Evolutionary conservation across 2,797 vertebrate species (phyloP), one percentile per base, ranked within the genome.

Genomic region (Danio kyathit): DNA sequence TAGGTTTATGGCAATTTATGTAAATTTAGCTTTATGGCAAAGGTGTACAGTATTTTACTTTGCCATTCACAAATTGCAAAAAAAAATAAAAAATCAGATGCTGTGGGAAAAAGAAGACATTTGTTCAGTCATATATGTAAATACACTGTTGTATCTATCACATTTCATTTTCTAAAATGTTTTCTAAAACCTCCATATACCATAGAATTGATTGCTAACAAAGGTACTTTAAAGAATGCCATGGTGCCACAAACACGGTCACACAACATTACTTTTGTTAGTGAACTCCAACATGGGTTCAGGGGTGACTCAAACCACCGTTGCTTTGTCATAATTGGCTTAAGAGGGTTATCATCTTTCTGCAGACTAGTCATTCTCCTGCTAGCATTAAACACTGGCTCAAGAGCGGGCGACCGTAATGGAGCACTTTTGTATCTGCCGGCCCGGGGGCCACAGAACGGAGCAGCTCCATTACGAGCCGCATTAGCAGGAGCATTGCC

Each of bases 391-490:
- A 65, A 82, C 54, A 57, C 48, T 29, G 57, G 46, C 72, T 60
- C n/a, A 29, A 46, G 21, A 70, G 14, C 64, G 46, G 38, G 63
- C 57, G 19, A 78, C 43, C 0, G 29, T 74, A 79, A 79, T 74
- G 77, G 63, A 75, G 76, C 82, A 73, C 76, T 79, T 79, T 75
- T 79, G 76, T 79, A 46, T 70, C 71, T 54, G n/a, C 56, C 6
- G 41, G 81, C 81, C 81, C 16, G 0, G 6, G 76, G 82, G 71
- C 56, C 41, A 69, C 40, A 44, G 57, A 75, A 59, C n/a, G 43
- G 71, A 56, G 76, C 76, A 64, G 71, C 82, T 80, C 76, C 64
- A 80, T 70, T 83, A 79, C 49, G 29, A 61, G 40, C 3, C 6
- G 9, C 61, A 54, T 74, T 79, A 79, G 74, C 40, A 9, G 14